Evolutionary conservation across 1,140 invertebrate genomes (phyloP), one percentile per base, ranked within the genome.

Genomic region (Harpegnathos saltator): DNA sequence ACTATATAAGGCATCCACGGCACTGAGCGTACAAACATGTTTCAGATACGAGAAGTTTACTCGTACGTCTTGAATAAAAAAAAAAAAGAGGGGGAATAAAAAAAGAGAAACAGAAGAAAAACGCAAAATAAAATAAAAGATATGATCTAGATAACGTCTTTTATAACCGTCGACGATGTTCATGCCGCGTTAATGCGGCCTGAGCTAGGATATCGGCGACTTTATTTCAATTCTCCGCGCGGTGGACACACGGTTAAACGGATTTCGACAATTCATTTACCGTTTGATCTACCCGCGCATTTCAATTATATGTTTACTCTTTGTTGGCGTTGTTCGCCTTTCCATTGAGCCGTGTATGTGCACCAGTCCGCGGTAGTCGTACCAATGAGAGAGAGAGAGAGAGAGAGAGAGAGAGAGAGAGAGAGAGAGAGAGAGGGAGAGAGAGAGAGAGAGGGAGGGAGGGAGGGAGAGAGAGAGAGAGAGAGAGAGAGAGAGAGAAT

Each of bases 221-320:
- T 83, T 87, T 88, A 84, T 84, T 87, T 71, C 83, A 69, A 85
- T 84, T 89, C n/a, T n/a, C 52, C n/a, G 11, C 26, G 33, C 44
- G 54, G 65, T 66, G 73, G 54, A 83, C 77, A 80, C 24, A 80
- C 83, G 26, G 78, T 52, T 89, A 90, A 90, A 88, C 63, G 62
- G 86, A 89, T 90, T 89, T 86, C 83, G 84, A 77, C 83, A 88
- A 90, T 90, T 89, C 83, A 69, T 89, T 90, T 86, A 86, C 62
- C 85, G 87, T 85, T 90, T 88, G 88, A 89, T 89, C 88, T 89
- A 82, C 52, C 62, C 72, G 68, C 69, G 69, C 74, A 82, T 87
- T 89, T 85, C 89, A 89, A 90, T 90, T 89, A 90, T 89, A 85
- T 85, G 72, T 84, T 81, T 75, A 85, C 88, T 87, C 82, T 89